Conservation (phyloP, 2,113 vertebrate genomes). For the Brevimyrus niger region DNA sequence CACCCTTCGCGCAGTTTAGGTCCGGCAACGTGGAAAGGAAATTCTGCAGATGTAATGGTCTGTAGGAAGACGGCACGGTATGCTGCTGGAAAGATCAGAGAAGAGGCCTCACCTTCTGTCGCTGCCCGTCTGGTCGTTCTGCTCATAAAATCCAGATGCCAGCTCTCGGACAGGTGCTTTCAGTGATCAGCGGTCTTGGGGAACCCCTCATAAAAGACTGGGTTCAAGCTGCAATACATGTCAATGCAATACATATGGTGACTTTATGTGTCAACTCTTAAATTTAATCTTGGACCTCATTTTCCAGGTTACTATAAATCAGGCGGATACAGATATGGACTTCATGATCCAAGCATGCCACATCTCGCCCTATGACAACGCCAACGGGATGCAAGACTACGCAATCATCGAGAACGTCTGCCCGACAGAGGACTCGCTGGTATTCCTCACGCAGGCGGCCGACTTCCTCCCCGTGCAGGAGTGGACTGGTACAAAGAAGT, state of each 20-base stretch:
- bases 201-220: not conserved
- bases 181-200: not conserved
- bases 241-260: not conserved
- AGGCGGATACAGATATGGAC: slow-evolving; percentile 72
- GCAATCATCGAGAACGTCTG: slow-evolving; percentile 88
- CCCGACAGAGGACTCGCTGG: slow-evolving; percentile 79
- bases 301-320: slow-evolving; percentile 74
- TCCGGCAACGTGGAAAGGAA: not conserved
- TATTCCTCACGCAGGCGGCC: slow-evolving; percentile 59
- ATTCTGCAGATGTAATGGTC: not conserved
- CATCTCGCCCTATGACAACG: slow-evolving; percentile 72
- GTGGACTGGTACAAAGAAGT: slow-evolving; percentile 69
- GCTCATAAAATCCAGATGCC: slow-evolving; percentile 22
- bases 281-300: slow-evolving; percentile 5
- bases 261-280: not conserved
- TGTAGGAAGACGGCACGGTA: slow-evolving; percentile 20
- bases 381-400: slow-evolving; percentile 64
- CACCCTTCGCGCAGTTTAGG: too few relatives aligned
- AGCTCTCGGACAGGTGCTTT: not conserved
- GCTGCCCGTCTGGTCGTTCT: slow-evolving; percentile 9
- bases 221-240: not conserved
- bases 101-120: slow-evolving; percentile 14
- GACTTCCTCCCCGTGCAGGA: slow-evolving; percentile 49
- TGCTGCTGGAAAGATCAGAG: slow-evolving; percentile 28
- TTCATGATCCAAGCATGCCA: slow-evolving; percentile 85